phyloP scores from a whole-genome alignment of 2,797 vertebrate genomes.

The Chrosomus eos region DNA sequence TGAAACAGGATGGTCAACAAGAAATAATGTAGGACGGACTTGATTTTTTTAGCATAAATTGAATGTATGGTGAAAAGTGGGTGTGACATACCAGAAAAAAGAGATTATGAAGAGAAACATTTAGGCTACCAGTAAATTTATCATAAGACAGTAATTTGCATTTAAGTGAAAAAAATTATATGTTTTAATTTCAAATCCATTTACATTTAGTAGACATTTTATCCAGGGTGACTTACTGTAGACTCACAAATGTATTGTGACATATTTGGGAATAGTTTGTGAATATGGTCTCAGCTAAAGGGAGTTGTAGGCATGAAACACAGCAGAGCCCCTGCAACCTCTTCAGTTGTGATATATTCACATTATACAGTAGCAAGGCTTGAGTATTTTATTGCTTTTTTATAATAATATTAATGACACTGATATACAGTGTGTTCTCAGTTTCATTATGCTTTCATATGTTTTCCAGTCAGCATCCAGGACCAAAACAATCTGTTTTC shows the following conservation, averaged over 20 bases:
- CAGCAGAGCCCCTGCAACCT: background rate
- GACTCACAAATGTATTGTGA: background rate
- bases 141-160: background rate
- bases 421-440: background rate
- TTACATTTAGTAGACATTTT: background rate
- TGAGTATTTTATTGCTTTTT: background rate
- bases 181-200: background rate
- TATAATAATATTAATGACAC: background rate
- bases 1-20: background rate
- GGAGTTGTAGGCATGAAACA: background rate
- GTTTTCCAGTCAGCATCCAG: background rate
- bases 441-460: background rate
- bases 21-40: background rate
- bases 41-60: background rate
- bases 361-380: background rate
- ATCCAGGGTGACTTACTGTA: background rate
- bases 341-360: background rate
- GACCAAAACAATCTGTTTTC: background rate
- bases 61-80: background rate
- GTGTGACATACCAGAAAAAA: background rate
- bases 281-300: background rate
- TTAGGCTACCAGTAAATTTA: background rate
- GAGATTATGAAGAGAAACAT: background rate
- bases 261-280: background rate
- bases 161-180: background rate